A percentile compares a stretch with the other conserved stretches of the same genome.
Conservation (phyloP, 53 echinoderm and acorn worm species). For the Henricia sp. region DNA sequence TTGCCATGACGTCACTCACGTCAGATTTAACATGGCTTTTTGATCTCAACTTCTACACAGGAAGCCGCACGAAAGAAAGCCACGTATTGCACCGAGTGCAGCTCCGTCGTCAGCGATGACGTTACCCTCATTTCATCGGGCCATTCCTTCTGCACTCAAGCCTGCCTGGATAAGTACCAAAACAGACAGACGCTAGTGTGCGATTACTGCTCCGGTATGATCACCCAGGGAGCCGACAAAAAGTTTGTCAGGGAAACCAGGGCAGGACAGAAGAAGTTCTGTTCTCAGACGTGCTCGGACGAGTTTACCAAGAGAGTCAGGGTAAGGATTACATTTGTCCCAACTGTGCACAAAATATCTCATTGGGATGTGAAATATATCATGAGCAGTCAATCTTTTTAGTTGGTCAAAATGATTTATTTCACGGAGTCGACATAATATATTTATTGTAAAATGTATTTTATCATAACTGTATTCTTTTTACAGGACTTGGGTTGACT, state of each 20-base stretch:
- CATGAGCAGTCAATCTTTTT: no score
- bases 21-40: no score
- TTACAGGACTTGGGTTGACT: no score
- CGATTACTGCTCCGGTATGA: slow-evolving; percentile 73
- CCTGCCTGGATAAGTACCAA: slow-evolving; percentile 64
- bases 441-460: no score
- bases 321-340: slow-evolving; percentile 77
- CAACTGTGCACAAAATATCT: no score
- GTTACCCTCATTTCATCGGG: slow-evolving; percentile 32
- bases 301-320: slow-evolving; percentile 74
- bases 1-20: no score
- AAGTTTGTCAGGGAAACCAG: slow-evolving; percentile 60
- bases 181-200: slow-evolving; percentile 68
- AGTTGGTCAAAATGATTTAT: no score
- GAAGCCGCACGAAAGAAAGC: slow-evolving; percentile 38
- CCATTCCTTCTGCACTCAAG: slow-evolving; percentile 64
- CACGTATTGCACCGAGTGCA: slow-evolving; percentile 57
- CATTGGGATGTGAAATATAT: no score
- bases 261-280: slow-evolving; percentile 76
- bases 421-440: no score
- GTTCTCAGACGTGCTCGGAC: slow-evolving; percentile 78
- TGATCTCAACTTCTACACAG: no score
- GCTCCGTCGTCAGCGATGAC: slow-evolving; percentile 6
- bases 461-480: no score
- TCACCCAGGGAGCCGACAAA: slow-evolving; percentile 41